Conservation (phyloP, 2,113 vertebrate species). For the Periophthalmus modestus region DNA sequence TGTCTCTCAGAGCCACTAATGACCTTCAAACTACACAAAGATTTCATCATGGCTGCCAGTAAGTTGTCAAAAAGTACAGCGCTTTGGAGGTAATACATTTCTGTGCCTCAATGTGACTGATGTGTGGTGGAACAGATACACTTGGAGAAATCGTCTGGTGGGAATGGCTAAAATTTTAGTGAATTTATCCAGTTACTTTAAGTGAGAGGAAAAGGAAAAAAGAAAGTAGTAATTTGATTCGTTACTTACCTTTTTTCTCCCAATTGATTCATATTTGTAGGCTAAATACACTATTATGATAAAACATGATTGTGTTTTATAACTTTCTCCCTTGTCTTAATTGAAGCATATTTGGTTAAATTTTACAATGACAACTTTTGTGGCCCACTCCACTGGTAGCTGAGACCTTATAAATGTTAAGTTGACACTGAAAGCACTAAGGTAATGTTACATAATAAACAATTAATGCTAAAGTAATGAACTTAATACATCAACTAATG, state of each 20-base stretch:
- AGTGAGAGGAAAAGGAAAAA: no score
- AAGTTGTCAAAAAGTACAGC: constrained; percentile 73
- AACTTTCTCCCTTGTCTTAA: not conserved
- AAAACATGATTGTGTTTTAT: not conserved
- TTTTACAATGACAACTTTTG: not conserved
- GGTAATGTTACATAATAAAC: not conserved
- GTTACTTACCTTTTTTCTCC: not conserved
- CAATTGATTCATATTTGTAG: not conserved
- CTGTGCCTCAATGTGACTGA: not conserved
- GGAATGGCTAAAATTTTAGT: not conserved
- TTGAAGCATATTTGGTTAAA: not conserved
- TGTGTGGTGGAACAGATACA: not conserved
- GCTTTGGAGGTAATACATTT: not conserved
- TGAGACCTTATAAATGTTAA: not conserved
- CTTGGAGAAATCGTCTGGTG: not conserved
- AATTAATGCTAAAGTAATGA: no score
- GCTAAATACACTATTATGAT: not conserved
- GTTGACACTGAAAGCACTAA: no score
- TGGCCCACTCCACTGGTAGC: not conserved
- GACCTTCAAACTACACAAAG: constrained; percentile 97
- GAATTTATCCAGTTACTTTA: not conserved
- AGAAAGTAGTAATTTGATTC: not conserved
- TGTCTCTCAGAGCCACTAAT: constrained; percentile 96
- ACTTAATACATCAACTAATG: no score
- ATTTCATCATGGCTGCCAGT: constrained; percentile 98